A percentile compares a stretch with the other conserved stretches of the same genome.
Conservation (phyloP, 2,888 invertebrate genomes). For the Antitype chi region DNA sequence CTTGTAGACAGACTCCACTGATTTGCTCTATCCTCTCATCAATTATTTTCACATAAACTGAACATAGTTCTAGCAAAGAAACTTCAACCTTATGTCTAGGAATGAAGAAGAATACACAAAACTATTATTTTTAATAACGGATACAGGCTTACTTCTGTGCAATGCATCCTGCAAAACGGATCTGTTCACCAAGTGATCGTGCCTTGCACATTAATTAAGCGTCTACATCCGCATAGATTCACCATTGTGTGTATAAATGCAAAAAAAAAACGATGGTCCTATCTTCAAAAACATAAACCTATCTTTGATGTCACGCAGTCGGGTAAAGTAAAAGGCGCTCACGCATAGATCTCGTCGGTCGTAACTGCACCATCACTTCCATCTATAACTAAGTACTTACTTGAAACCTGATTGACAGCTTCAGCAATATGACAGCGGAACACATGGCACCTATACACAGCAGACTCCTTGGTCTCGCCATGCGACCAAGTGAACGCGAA, state of each 20-base stretch:
- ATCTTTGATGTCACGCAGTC: background rate
- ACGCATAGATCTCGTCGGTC: background rate
- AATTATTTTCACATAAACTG: too few species aligned
- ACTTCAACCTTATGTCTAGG: background rate
- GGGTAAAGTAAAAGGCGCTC: background rate
- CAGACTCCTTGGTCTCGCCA: constrained; percentile 96
- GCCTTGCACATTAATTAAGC: background rate
- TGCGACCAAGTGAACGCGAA: constrained; percentile 99
- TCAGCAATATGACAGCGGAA: constrained; percentile 98
- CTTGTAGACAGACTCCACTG: too few species aligned
- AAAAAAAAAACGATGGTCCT: background rate
- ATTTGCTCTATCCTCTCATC: too few species aligned
- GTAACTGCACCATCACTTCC: too few species aligned
- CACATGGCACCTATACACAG: constrained; percentile 99
- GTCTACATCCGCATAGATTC: background rate
- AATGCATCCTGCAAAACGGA: background rate
- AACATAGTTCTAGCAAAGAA: background rate
- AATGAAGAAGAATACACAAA: background rate
- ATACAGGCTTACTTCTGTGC: background rate
- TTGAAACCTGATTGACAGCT: constrained; percentile 95
- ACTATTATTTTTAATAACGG: background rate
- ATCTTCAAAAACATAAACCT: background rate
- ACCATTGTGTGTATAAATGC: background rate
- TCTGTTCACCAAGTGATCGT: background rate
- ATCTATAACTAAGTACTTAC: constrained; percentile 82